phyloP scores from a whole-genome alignment of 2,113 vertebrate species.

The Mastomys natalensis region DNA sequence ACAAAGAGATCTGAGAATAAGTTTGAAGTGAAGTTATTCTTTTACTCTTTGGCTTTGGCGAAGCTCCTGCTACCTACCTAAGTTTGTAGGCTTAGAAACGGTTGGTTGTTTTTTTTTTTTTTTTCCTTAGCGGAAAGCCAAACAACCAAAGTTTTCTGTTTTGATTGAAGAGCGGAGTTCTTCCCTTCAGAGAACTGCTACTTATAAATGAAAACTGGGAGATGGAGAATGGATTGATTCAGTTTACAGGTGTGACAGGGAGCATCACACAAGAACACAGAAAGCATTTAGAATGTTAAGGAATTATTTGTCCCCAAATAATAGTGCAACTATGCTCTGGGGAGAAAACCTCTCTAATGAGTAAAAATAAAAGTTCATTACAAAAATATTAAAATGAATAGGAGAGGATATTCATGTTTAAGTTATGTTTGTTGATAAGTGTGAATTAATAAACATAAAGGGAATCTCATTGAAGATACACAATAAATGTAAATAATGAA shows the following conservation, averaged over 20 bases:
- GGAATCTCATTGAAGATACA: slow-evolving; percentile 26
- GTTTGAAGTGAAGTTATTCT: not conserved
- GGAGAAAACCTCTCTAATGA: slow-evolving; percentile 10
- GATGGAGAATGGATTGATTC: not conserved
- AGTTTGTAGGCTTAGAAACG: slow-evolving; percentile 12
- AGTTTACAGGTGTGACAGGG: not conserved
- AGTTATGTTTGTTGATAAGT: not conserved
- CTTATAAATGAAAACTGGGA: slow-evolving; percentile 35
- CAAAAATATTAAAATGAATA: not conserved
- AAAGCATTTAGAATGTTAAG: slow-evolving; percentile 13
- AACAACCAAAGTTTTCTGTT: slow-evolving; percentile 13
- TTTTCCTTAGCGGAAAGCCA: not conserved
- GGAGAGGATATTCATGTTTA: slow-evolving; percentile 21
- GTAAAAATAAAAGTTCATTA: slow-evolving; percentile 44
- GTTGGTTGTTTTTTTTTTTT: not conserved
- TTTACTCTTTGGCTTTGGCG: not conserved
- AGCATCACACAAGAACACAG: not conserved
- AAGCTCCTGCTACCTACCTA: not conserved
- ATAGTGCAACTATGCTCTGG: not conserved
- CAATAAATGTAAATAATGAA: slow-evolving; percentile 33
- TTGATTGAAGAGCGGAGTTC: not conserved
- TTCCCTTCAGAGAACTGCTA: slow-evolving; percentile 16
- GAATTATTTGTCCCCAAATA: slow-evolving; percentile 43
- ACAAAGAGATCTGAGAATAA: not conserved
- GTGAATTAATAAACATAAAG: not conserved